Evolutionary conservation across 1,140 invertebrate species (phyloP).

Genomic region (Sinella curviseta): DNA sequence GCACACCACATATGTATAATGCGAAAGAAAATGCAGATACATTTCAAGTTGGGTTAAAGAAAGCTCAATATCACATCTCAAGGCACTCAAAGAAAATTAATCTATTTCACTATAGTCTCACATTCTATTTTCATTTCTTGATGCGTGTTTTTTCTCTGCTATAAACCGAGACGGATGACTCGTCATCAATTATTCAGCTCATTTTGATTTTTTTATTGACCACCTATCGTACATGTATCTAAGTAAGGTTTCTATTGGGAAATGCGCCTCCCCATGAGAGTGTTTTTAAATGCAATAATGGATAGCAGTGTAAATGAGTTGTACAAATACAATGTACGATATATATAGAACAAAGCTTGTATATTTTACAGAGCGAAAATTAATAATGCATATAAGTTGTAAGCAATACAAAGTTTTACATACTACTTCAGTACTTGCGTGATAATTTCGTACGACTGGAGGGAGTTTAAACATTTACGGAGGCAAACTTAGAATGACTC

Average conservation of each 20-base stretch:
- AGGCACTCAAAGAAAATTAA: not conserved
- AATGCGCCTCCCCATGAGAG: not conserved
- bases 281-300: not conserved
- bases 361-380: no score
- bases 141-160: not conserved
- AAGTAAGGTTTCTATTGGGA: not conserved
- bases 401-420: no score
- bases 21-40: no score
- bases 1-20: no score
- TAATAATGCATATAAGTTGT: no score
- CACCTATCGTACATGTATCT: not conserved
- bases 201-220: slow-evolving; percentile 10
- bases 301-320: not conserved
- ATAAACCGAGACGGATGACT: not conserved
- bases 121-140: not conserved
- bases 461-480: no score
- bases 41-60: no score
- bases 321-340: not conserved
- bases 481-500: no score
- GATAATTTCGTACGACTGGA: no score
- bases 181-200: slow-evolving; percentile 5
- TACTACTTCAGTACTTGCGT: no score
- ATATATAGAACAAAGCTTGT: not conserved
- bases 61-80: not conserved
- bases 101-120: no score